A percentile compares a stretch with the other conserved stretches of the same genome.
These are phyloP conservation scores for Triplophysa tibetana DNA, from an alignment of 2,113 vertebrate species.

Conservation along the genomic window DNA sequence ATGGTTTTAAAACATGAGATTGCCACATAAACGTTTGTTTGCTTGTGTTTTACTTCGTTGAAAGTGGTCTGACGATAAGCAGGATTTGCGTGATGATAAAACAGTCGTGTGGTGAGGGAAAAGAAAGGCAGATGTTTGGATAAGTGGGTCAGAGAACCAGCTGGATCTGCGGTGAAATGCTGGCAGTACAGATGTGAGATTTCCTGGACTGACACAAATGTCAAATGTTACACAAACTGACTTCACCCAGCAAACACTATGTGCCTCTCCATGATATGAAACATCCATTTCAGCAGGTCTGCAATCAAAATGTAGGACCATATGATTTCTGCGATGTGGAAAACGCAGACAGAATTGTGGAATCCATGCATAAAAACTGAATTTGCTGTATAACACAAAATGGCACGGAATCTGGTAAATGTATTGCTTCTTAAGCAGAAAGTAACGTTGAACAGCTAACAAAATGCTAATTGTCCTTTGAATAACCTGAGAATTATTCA, in stretches of 20 bases:
- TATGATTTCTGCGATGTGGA: too few relatives aligned
- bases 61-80: slow-evolving; percentile 30
- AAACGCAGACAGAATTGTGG: too few relatives aligned
- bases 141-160: slow-evolving; percentile 62
- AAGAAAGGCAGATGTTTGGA: slow-evolving; percentile 51
- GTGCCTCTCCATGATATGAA: background rate
- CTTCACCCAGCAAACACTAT: slow-evolving; percentile 6
- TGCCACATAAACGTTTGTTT: slow-evolving; percentile 16
- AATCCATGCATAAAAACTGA: too few relatives aligned
- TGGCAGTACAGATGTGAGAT: slow-evolving; percentile 50
- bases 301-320: background rate
- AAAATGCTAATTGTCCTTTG: too few relatives aligned
- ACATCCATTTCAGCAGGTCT: background rate
- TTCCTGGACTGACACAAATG: slow-evolving; percentile 35
- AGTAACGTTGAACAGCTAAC: too few relatives aligned
- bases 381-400: too few relatives aligned
- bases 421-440: too few relatives aligned
- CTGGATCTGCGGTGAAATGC: slow-evolving; percentile 47
- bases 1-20: background rate
- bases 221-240: slow-evolving; percentile 49
- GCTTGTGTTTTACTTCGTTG: background rate
- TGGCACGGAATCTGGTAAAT: too few relatives aligned
- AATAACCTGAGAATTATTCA: too few relatives aligned
- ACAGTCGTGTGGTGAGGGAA: background rate
- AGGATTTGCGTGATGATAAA: slow-evolving; percentile 34